These are phyloP conservation scores for Telenomus remus DNA, from an alignment of 1,140 invertebrate species.

Conservation along the genomic window DNA sequence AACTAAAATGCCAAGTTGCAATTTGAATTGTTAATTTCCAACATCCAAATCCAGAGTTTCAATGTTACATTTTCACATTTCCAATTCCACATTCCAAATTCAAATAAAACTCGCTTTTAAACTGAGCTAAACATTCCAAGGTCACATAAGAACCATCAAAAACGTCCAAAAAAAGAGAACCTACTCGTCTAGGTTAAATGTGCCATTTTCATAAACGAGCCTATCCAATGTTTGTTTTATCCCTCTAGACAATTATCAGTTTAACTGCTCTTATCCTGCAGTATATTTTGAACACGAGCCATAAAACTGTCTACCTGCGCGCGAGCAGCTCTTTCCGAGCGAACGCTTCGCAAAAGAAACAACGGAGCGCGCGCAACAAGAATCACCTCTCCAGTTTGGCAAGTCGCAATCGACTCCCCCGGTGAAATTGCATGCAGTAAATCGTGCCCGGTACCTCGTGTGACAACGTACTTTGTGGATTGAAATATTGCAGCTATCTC, in stretches of 20 bases:
- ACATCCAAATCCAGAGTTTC: too few relatives aligned
- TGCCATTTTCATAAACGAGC: slow-evolving; percentile 16
- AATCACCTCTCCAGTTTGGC: slow-evolving; percentile 16
- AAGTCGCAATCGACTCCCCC: slow-evolving; percentile 24
- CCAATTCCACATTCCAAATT: too few relatives aligned
- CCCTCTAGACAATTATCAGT: slow-evolving; percentile 20
- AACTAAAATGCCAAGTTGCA: too few relatives aligned
- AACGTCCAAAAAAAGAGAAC: too few relatives aligned
- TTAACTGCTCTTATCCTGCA: slow-evolving; percentile 13
- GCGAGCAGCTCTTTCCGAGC: neutral
- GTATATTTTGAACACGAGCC: slow-evolving; percentile 12
- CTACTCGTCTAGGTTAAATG: too few relatives aligned
- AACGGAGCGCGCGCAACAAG: slow-evolving; percentile 2
- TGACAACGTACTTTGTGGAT: slow-evolving; percentile 40
- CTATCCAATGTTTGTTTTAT: slow-evolving; percentile 5
- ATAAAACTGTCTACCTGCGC: slow-evolving; percentile 42
- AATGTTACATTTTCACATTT: too few relatives aligned
- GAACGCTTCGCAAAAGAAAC: slow-evolving; percentile 3
- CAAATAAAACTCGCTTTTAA: too few relatives aligned
- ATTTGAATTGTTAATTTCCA: too few relatives aligned
- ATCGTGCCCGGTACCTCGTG: slow-evolving; percentile 9
- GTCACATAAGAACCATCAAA: too few relatives aligned
- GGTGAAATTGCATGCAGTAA: slow-evolving; percentile 44
- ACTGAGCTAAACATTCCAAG: too few relatives aligned
- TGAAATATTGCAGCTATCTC: slow-evolving; percentile 46